Percentiles rank a stretch among this genome's conserved stretches.
Conservation (phyloP, 2,113 vertebrate genomes). For the Vulpes vulpes region DNA sequence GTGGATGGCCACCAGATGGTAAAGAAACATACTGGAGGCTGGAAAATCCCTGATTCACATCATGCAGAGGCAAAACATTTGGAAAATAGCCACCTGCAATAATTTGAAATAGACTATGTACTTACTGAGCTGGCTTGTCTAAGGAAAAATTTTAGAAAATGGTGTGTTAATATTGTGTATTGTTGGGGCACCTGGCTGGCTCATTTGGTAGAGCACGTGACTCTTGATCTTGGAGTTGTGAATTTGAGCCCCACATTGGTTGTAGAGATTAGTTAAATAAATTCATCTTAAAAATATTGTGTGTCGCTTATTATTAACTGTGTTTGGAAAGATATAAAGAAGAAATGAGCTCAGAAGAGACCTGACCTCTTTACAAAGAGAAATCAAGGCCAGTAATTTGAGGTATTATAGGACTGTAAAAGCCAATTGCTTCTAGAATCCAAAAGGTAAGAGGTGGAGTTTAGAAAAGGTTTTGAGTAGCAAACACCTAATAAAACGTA, state of each 20-base stretch:
- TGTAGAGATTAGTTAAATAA: background rate
- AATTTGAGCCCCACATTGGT: background rate
- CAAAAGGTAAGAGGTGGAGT: background rate
- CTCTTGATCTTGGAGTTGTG: background rate
- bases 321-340: conserved; percentile 25
- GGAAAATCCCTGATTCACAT: background rate
- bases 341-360: background rate
- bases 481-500: background rate
- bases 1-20: background rate
- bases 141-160: background rate
- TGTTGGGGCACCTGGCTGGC: background rate
- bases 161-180: background rate
- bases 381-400: background rate
- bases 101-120: background rate
- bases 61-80: background rate
- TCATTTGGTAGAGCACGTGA: background rate
- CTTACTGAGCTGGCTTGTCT: background rate
- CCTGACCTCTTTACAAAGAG: background rate
- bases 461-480: background rate
- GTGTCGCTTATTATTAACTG: background rate
- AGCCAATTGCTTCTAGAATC: background rate
- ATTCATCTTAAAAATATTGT: background rate
- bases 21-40: background rate
- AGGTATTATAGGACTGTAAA: background rate
- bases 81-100: background rate